Evolutionary conservation across 2,888 invertebrate genomes (phyloP).

Genomic region (Sphecodes monilicornis): DNA sequence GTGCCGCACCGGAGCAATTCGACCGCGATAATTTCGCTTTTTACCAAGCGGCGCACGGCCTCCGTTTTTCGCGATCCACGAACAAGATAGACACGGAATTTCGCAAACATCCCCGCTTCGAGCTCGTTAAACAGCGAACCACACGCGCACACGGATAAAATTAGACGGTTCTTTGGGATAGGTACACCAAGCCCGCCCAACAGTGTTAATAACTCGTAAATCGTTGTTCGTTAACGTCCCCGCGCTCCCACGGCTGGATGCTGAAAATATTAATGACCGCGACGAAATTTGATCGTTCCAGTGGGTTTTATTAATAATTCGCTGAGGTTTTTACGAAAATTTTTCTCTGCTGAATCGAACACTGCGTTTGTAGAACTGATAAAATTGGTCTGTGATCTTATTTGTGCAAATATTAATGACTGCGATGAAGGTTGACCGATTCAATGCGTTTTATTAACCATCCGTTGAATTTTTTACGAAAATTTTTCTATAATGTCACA

Average conservation of each 20-base stretch:
- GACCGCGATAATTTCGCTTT: constrained; percentile 24
- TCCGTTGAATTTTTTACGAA: too few relatives aligned
- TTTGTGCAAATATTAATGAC: too few relatives aligned
- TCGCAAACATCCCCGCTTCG: background rate
- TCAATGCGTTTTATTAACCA: too few relatives aligned
- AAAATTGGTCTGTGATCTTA: too few relatives aligned
- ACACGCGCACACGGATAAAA: background rate
- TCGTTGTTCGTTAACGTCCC: background rate
- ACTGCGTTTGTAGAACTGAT: too few relatives aligned
- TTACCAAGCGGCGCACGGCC: background rate
- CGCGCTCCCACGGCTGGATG: background rate
- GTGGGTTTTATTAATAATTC: background rate
- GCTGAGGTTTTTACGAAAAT: background rate
- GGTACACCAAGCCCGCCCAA: background rate
- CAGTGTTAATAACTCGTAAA: constrained; percentile 6
- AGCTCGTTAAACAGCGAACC: constrained; percentile 3
- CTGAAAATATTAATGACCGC: background rate
- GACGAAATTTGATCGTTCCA: background rate
- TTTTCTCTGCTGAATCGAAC: background rate
- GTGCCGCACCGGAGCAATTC: background rate
- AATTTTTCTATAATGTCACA: too few relatives aligned
- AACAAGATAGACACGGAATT: constrained; percentile 5
- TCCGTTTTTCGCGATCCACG: constrained; percentile 5
- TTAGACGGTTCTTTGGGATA: constrained; percentile 2
- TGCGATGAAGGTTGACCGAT: too few relatives aligned